Base-by-base conservation (phyloP, 2,797 vertebrate species). In the Pangasius krempfi region DNA sequence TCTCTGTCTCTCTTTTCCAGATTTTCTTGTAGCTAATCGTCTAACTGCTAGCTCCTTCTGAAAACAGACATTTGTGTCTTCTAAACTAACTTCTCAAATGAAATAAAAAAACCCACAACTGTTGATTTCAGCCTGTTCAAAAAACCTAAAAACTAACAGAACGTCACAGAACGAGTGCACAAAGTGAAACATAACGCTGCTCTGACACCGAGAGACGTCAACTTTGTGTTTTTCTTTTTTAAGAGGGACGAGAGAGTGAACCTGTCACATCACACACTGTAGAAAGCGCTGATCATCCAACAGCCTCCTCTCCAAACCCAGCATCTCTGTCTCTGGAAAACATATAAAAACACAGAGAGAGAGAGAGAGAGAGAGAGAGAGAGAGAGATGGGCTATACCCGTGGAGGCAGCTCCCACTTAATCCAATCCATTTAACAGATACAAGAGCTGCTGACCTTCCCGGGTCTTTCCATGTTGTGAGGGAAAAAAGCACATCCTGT, bases 381-480 rank as follows among this genome's bases (percentile, higher is more conserved):
- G 54, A 37, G 50, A 37, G 78, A 56, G 78, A 33, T 60, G 33
- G 22, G 56, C 7, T 27, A 92, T 89, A 91, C 92, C 91, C 90
- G 89, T 92, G 92, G 92, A 94, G 92, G 93, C 93, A 95, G 95
- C 93, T 93, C 92, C 94, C 94, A 95, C 94, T 96, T 95, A 96
- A 95, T 95, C 95, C 94, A 95, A 92, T 93, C 94, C 92, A 93
- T 95, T 94, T 94, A 96, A 96, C 95, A 96, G 94, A 96, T 91
- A 94, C 93, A 94, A 94, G 93, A 96, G 95, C 94, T 92, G 92
- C 92, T 95, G 95, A 96, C 96, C 95, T 96, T 96, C 95, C 93
- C 90, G 92, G 95, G 94, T 95, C 95, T 95, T 96, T 95, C 93
- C 93, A 93, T 96, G 95, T 94, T 44, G 33, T 60, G 56, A 33